A percentile compares a stretch with the other conserved stretches of the same genome.
Evolutionary conservation across 1,140 invertebrate genomes (phyloP).

Genomic region (Globodera rostochiensis): DNA sequence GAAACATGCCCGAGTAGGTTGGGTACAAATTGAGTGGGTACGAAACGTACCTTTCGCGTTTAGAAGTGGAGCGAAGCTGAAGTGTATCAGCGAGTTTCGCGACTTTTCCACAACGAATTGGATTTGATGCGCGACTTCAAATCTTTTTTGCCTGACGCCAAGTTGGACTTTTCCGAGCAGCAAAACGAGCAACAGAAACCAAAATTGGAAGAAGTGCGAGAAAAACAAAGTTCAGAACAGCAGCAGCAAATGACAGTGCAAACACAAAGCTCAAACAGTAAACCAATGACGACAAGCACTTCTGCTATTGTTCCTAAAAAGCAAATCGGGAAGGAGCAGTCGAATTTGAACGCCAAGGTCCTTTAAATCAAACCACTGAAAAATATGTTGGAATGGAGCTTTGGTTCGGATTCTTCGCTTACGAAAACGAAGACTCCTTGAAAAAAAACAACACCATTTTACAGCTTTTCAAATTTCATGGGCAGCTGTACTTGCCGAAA

Average conservation of each 20-base stretch:
- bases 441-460: no score
- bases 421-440: no score
- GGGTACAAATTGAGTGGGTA: no score
- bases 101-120: constrained; percentile 39
- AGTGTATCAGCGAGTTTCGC: constrained; percentile 31
- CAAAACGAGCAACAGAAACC: constrained; percentile 4
- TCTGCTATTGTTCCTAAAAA: background rate
- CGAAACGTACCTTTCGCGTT: background rate
- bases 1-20: no score
- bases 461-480: no score
- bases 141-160: constrained; percentile 44
- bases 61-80: constrained; percentile 36
- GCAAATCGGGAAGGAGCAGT: background rate
- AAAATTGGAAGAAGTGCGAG: background rate
- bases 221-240: constrained; percentile 6
- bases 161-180: constrained; percentile 21
- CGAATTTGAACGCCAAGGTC: background rate
- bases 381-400: no score
- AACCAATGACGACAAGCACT: background rate
- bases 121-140: constrained; percentile 47
- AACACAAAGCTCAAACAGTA: background rate
- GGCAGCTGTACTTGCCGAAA: no score
- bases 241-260: background rate
- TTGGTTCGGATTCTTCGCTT: no score
- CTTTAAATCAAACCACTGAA: no score